Base-by-base conservation (phyloP, 2,888 invertebrate genomes). In the Rhabditoides inermis region DNA sequence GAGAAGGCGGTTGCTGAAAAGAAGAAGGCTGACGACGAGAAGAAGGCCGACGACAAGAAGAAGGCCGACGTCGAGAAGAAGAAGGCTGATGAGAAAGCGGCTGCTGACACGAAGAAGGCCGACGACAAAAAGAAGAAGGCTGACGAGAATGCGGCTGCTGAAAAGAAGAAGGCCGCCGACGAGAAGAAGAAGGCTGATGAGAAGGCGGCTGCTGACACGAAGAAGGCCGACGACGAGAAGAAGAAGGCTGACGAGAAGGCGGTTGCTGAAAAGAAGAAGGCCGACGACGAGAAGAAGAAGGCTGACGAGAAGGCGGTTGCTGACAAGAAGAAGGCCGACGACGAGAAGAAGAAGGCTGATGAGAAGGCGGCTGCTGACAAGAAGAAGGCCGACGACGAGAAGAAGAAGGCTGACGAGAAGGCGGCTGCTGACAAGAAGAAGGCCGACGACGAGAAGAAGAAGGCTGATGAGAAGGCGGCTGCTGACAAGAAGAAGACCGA, bases 271-370 rank as follows among this genome's bases (percentile, higher is more conserved):
- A 46, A 46, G 55, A 56, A 56, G 32, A 22, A 47, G 18, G 7
- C 37, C 2, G 55, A 56, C 3, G 54, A 23, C 15, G 20, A n/a
- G n/a, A n/a, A 55, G 39, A 45, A 39, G 25, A 20, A 26, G 36
- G 27, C 55, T 30, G 54, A 56, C 3, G 55, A 3, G 35, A 45
- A 55, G 36, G 2, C 25, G 2, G 40, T 47, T 15, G 49, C 48
- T n/a, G 55, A 54, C 25, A 46, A 46, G 52, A 41, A 53, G 40
- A 35, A 4, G 20, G 51, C 30, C n/a, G 49, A 51, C n/a, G 30
- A 4, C n/a, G 22, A n/a, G n/a, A n/a, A n/a, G n/a, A n/a, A n/a
- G n/a, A n/a, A n/a, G n/a, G n/a, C n/a, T n/a, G n/a, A n/a, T n/a
- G n/a, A 51, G 37, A 28, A 50, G 30, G 18, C 15, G 26, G 45